phyloP scores from a whole-genome alignment of 2,113 vertebrate genomes.

The Dipodomys stephensi region DNA sequence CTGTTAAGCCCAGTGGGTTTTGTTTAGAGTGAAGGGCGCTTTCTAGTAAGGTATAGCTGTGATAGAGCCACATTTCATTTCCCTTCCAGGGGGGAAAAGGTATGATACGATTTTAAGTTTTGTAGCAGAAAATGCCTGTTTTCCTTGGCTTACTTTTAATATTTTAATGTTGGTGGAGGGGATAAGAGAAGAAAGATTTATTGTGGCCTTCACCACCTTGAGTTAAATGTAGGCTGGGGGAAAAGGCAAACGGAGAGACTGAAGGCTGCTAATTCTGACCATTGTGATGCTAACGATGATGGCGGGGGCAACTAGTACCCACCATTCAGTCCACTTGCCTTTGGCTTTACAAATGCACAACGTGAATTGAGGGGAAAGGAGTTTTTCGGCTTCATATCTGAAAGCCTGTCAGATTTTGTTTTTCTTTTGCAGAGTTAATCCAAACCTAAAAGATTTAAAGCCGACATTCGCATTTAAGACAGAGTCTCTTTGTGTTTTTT shows the following conservation, averaged over 20 bases:
- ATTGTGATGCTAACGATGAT: constrained; percentile 93
- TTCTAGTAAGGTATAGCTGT: constrained; percentile 70
- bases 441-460: constrained; percentile 93
- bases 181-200: constrained; percentile 66
- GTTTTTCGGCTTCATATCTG: constrained; percentile 91
- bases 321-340: constrained; percentile 88
- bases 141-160: constrained; percentile 64
- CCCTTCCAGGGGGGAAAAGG: neutral
- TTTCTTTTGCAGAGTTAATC: constrained; percentile 89
- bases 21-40: constrained; percentile 64
- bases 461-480: constrained; percentile 89
- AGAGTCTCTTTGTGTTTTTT: constrained; percentile 92
- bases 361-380: constrained; percentile 86
- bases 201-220: constrained; percentile 79
- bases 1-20: constrained; percentile 63
- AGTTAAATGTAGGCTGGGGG: constrained; percentile 83
- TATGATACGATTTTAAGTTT: constrained; percentile 52
- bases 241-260: constrained; percentile 86
- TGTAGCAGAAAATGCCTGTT: constrained; percentile 8
- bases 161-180: constrained; percentile 61
- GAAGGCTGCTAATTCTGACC: constrained; percentile 90
- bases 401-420: constrained; percentile 93
- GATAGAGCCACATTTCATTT: constrained; percentile 40
- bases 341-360: constrained; percentile 90
- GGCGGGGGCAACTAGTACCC: constrained; percentile 85